Conservation (phyloP, 2,113 vertebrate species). For the Microcebus griseorufus region DNA sequence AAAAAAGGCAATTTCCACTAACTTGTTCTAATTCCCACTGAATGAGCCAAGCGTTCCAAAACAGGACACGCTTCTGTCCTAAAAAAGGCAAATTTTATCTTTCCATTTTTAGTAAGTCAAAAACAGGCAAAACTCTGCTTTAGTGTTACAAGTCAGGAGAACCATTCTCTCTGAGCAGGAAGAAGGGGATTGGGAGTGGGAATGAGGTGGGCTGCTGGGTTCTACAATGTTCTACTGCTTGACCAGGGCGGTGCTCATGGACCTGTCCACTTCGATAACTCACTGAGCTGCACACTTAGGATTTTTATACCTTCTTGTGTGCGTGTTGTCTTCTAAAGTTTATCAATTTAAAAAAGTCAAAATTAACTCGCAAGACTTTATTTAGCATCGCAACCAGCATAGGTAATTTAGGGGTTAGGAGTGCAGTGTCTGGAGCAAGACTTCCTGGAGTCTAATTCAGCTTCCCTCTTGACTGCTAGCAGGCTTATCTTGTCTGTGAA, state of each 20-base stretch:
- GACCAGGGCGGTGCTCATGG: accelerated
- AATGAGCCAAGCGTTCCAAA: too few relatives aligned
- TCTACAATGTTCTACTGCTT: not conserved
- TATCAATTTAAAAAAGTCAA: not conserved
- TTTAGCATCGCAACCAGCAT: not conserved
- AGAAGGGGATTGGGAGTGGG: not conserved
- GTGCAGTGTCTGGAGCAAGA: not conserved
- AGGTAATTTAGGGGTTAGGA: not conserved
- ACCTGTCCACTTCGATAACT: not conserved
- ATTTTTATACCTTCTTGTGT: not conserved
- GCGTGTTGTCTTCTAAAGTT: not conserved
- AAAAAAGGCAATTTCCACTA: too few relatives aligned
- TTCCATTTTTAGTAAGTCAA: not conserved
- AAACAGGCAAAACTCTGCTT: not conserved
- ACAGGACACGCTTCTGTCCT: too few relatives aligned
- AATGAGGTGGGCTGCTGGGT: not conserved
- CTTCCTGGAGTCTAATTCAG: not conserved
- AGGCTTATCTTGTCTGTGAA: not conserved
- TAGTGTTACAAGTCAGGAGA: not conserved
- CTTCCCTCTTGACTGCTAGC: not conserved
- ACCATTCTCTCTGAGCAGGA: not conserved
- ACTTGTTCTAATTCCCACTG: too few relatives aligned
- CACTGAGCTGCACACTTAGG: not conserved
- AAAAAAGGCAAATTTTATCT: not conserved
- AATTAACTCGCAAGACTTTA: not conserved